Percentiles rank a stretch among this genome's conserved stretches.
Conservation (phyloP, 2,888 invertebrate species). For the Acanthacorydalis orientalis region DNA sequence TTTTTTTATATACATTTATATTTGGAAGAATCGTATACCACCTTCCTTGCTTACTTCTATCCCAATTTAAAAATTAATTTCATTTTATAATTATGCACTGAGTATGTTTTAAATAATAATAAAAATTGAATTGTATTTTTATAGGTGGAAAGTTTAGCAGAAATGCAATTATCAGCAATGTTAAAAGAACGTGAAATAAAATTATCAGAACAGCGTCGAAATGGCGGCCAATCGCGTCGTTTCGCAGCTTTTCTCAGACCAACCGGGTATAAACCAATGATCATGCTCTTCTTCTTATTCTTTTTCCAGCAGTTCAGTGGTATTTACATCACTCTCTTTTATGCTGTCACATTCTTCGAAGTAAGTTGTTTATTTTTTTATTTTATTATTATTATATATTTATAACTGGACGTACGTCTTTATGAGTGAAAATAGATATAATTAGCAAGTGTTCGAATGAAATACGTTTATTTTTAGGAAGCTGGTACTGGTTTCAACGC, state of each 20-base stretch:
- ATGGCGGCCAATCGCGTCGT: constrained; percentile 20
- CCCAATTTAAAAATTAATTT: no score
- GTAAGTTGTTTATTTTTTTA: constrained; percentile 17
- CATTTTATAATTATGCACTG: no score
- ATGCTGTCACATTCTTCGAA: constrained; percentile 39
- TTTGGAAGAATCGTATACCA: no score
- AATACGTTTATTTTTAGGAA: constrained; percentile 21
- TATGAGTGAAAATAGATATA: no score
- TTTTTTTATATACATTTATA: no score
- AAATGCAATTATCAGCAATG: constrained; percentile 31
- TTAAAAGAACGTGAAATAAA: constrained; percentile 34
- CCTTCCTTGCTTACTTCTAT: no score
- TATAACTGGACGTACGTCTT: neutral
- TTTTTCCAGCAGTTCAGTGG: constrained; percentile 41
- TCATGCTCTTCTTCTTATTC: constrained; percentile 35
- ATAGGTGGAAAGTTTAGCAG: constrained; percentile 28
- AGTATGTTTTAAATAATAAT: no score
- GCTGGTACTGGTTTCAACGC: constrained; percentile 32
- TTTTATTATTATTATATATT: neutral
- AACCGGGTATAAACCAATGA: constrained; percentile 39
- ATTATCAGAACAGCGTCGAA: constrained; percentile 23
- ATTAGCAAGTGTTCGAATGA: neutral
- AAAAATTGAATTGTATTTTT: constrained; percentile 9
- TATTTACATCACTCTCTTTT: constrained; percentile 42
- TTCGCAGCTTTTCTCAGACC: constrained; percentile 30